Evolutionary conservation across 2,888 invertebrate genomes (phyloP), one percentile per base, ranked within the genome.

Genomic region (Gasteruption jaculator): DNA sequence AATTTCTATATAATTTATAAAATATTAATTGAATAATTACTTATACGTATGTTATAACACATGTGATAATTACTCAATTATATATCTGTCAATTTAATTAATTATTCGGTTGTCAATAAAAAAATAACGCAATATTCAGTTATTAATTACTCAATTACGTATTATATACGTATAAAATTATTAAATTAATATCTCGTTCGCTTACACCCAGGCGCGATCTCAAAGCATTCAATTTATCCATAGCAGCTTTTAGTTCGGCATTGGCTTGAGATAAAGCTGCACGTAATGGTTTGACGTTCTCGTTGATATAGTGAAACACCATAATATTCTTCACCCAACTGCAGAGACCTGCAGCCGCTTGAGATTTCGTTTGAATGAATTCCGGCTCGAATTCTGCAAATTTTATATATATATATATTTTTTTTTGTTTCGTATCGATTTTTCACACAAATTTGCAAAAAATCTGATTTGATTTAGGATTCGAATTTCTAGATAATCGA

Each of bases 261-360:
- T 92, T 92, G 10, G 94, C 93, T 45, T 85, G 85, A 14, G 83
- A 81, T 18, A 95, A 76, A 2, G 95, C 94, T 42, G 81, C 76
- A 59, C 93, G 76, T 63, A 95, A 91, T 14, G 95, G 95, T 66
- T 93, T 92, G 0, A 95, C 94, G 22, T 91, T 85, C 46, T 89
- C 86, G 71, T 85, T 93, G 19, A 95, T 90, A 39, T 89, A 86
- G 72, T 91, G 87, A 73, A 91, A 94, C 57, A 79, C 85, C 64
- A 88, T 77, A 51, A 95, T 92, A 71, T 95, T 95, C 53, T 91
- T 85, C 2, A 91, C 94, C 93, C 95, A 96, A 2, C 92, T 84
- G 63, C 93, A 94, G 6, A 96, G 75, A 16, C 95, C 91, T 38
- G 92, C 91, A 14, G 95, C 95, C 11, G 95, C 95, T 21, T 81